These are phyloP conservation scores for Ophion ellenae DNA, from an alignment of 2,888 invertebrate genomes.

Conservation along the genomic window DNA sequence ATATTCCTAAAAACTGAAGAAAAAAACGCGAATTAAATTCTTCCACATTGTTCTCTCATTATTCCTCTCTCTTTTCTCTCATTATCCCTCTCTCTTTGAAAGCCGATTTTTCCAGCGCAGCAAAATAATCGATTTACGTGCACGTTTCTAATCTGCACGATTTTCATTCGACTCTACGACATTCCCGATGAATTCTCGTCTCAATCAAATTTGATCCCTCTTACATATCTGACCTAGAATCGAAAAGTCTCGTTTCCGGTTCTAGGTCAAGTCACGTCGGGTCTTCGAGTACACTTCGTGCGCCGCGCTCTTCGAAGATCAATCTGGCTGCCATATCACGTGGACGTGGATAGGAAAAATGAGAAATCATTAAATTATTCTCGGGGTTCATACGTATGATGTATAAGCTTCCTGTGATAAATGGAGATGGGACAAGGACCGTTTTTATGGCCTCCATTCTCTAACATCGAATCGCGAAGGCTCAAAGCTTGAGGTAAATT, in stretches of 20 bases:
- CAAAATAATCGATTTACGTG: background rate
- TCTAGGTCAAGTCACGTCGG: slow-evolving; percentile 1
- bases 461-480: background rate
- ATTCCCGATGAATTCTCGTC: background rate
- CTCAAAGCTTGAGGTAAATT: background rate
- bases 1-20: no score
- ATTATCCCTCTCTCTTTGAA: background rate
- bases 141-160: background rate
- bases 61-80: background rate
- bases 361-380: background rate
- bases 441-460: background rate
- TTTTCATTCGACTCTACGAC: background rate
- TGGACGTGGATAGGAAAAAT: background rate
- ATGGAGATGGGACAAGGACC: background rate
- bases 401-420: background rate
- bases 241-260: slow-evolving; percentile 20
- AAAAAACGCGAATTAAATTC: no score
- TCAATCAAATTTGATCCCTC: slow-evolving; percentile 5
- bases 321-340: background rate
- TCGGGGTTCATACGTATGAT: background rate
- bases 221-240: slow-evolving; percentile 20
- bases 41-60: no score
- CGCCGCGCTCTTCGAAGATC: background rate
- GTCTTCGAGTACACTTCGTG: background rate
- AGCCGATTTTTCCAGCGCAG: background rate